Percentiles rank a stretch among this genome's conserved stretches.
Evolutionary conservation across 2,888 invertebrate genomes (phyloP).

Genomic region (Brenthis hecate): DNA sequence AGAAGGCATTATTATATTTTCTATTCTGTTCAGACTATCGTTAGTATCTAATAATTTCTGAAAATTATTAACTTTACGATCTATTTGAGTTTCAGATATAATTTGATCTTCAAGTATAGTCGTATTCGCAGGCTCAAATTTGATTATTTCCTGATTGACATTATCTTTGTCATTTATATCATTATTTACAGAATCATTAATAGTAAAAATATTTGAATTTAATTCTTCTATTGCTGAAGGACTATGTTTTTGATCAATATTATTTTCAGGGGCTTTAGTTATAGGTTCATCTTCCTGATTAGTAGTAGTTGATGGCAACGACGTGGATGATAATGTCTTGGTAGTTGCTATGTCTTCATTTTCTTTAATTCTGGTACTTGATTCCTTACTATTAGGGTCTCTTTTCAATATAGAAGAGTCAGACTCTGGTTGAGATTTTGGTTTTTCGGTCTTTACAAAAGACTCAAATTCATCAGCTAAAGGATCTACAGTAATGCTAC

Average conservation of each 20-base stretch:
- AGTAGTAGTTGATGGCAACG: constrained; percentile 47
- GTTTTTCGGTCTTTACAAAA: constrained; percentile 43
- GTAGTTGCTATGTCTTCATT: neutral
- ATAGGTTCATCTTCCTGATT: neutral
- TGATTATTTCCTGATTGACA: neutral
- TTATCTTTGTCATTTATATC: constrained; percentile 28
- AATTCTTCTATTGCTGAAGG: neutral
- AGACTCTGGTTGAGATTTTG: constrained; percentile 48
- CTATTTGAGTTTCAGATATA: constrained; percentile 20
- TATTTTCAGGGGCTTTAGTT: neutral
- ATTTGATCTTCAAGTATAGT: constrained; percentile 23
- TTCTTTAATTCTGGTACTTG: neutral
- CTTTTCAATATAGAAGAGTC: constrained; percentile 17
- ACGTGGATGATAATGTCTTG: no score
- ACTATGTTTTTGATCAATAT: neutral
- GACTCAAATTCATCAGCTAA: constrained; percentile 39
- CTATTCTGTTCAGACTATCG: constrained; percentile 45
- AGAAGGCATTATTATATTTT: constrained; percentile 50
- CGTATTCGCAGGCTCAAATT: constrained; percentile 20
- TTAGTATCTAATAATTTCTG: constrained; percentile 24
- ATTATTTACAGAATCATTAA: constrained; percentile 23
- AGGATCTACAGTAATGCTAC: constrained; percentile 50
- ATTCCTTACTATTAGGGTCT: neutral
- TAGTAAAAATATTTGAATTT: neutral
- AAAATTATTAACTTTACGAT: constrained; percentile 13